Evolutionary conservation across 1,140 invertebrate species (phyloP).

Genomic region (Linepithema humile): DNA sequence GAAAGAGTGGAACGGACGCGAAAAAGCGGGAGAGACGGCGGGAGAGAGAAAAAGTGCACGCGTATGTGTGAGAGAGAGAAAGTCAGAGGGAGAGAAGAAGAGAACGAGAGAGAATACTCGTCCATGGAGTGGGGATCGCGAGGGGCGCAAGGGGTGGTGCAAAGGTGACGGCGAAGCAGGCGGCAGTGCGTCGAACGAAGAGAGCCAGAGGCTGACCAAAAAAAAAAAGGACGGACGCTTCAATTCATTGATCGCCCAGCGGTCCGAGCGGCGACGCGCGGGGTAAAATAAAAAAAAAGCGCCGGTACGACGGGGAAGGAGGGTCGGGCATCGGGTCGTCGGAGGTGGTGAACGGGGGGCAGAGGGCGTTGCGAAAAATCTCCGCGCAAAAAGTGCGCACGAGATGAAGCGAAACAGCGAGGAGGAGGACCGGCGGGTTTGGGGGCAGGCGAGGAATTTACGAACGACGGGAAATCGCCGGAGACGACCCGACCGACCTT

Average conservation of each 20-base stretch:
- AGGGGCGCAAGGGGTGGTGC: slow-evolving; percentile 60
- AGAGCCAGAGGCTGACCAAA: slow-evolving; percentile 81
- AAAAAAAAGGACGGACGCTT: slow-evolving; percentile 82
- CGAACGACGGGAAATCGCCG: slow-evolving; percentile 64
- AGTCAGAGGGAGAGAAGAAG: slow-evolving; percentile 56
- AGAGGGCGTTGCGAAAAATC: slow-evolving; percentile 80
- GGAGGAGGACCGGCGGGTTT: neutral
- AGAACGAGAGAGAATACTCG: slow-evolving; percentile 48
- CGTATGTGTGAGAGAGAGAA: slow-evolving; percentile 64
- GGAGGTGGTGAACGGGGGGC: slow-evolving; percentile 70
- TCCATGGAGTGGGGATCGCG: slow-evolving; percentile 45
- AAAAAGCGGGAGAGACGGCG: slow-evolving; percentile 8
- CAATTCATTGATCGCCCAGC: slow-evolving; percentile 84
- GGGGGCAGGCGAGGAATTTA: slow-evolving; percentile 63
- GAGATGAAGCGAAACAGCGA: slow-evolving; percentile 52
- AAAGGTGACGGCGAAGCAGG: slow-evolving; percentile 73
- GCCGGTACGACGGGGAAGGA: slow-evolving; percentile 62
- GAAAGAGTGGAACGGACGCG: slow-evolving; percentile 63
- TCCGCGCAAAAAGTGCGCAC: slow-evolving; percentile 74
- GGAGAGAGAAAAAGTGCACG: slow-evolving; percentile 53
- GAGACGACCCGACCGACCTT: slow-evolving; percentile 58
- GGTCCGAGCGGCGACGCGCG: slow-evolving; percentile 81
- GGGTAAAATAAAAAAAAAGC: slow-evolving; percentile 79
- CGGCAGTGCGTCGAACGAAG: slow-evolving; percentile 75
- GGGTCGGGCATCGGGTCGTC: slow-evolving; percentile 59